These are phyloP conservation scores for Imbricaverruca yamaguchii DNA, from an alignment of 2,888 invertebrate species.

Conservation along the genomic window DNA sequence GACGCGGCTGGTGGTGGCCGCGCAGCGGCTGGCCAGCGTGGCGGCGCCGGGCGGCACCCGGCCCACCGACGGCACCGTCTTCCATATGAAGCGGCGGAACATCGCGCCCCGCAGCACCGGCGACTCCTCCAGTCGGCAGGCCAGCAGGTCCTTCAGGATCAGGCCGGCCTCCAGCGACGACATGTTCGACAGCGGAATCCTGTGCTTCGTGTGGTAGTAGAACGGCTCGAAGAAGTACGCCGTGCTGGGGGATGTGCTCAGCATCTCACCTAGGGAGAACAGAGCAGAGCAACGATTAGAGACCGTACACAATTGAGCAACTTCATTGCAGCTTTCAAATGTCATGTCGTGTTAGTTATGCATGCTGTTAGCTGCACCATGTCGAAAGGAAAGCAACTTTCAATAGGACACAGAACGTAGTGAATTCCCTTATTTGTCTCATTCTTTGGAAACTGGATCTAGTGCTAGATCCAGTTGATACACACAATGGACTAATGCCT, in stretches of 20 bases:
- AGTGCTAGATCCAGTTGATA: too few species aligned
- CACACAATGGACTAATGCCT: too few species aligned
- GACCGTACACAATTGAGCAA: too few species aligned
- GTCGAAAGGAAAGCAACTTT: too few species aligned
- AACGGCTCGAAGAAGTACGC: constrained; percentile 10
- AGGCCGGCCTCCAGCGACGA: not conserved
- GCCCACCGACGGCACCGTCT: not conserved
- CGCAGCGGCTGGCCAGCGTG: not conserved
- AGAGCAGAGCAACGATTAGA: too few species aligned
- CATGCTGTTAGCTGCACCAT: too few species aligned
- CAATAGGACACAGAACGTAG: too few species aligned
- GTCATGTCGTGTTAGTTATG: too few species aligned
- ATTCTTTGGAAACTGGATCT: too few species aligned
- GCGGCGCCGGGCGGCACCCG: not conserved
- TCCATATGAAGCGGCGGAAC: constrained; percentile 7
- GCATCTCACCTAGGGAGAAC: not conserved
- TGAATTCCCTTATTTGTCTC: too few species aligned
- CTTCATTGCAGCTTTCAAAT: too few species aligned
- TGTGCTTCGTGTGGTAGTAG: constrained; percentile 1
- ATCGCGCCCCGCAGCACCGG: not conserved
- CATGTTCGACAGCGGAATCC: not conserved
- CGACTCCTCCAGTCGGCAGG: not conserved
- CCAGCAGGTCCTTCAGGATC: not conserved
- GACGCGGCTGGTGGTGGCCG: not conserved
- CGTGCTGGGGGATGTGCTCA: not conserved